Evolutionary conservation across 1,140 invertebrate species (phyloP).

Genomic region (Heliconius eleuchia): DNA sequence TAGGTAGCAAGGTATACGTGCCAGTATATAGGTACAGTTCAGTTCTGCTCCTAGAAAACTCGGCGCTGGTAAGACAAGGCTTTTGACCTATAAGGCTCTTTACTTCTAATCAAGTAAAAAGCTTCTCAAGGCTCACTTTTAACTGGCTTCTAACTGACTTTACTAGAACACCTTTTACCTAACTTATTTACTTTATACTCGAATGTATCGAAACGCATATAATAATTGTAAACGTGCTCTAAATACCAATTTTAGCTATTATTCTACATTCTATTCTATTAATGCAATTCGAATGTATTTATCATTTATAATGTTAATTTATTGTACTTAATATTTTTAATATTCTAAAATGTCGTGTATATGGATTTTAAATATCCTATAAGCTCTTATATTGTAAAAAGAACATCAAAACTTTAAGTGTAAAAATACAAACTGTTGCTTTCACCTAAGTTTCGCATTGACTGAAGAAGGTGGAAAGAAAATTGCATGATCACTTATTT

Average conservation of each 20-base stretch:
- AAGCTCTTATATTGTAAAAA: too few species aligned
- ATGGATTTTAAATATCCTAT: too few species aligned
- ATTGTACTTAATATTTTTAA: too few species aligned
- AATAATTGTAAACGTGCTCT: not conserved
- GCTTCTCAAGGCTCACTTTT: slow-evolving; percentile 23
- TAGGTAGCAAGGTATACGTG: not conserved
- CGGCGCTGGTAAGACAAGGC: slow-evolving; percentile 9
- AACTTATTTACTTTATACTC: not conserved
- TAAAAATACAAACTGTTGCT: too few species aligned
- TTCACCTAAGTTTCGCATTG: too few species aligned
- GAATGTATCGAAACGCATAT: not conserved
- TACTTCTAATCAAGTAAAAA: slow-evolving; percentile 32
- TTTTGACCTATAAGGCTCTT: slow-evolving; percentile 28
- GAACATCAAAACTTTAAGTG: too few species aligned
- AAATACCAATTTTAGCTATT: not conserved
- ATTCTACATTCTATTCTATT: not conserved
- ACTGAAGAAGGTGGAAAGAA: too few species aligned
- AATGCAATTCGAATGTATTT: too few species aligned
- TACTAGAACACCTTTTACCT: slow-evolving; percentile 14
- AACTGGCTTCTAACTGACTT: slow-evolving; percentile 26
- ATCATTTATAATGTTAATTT: too few species aligned
- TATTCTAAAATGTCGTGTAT: too few species aligned
- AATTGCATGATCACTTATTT: too few species aligned
- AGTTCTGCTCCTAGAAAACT: not conserved
- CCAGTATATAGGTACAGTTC: not conserved